These are phyloP conservation scores for Oophaga pumilio DNA, from an alignment of 2,113 vertebrate species.

Conservation along the genomic window DNA sequence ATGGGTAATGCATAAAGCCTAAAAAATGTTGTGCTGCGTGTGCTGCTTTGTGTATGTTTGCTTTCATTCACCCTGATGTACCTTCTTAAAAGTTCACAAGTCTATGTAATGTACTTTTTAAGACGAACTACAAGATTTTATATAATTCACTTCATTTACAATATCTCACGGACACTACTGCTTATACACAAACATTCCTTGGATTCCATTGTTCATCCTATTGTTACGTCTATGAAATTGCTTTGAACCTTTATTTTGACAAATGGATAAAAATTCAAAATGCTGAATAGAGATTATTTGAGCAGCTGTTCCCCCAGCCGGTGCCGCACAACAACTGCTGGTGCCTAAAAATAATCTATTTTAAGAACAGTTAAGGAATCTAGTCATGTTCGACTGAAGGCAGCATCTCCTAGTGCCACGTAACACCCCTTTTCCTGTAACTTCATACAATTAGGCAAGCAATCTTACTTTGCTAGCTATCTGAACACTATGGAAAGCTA, in stretches of 20 bases:
- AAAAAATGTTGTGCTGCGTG: too few relatives aligned
- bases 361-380: constrained; percentile 64
- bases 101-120: neutral
- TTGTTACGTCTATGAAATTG: constrained; percentile 18
- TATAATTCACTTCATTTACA: neutral
- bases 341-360: constrained; percentile 71
- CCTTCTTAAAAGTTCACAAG: too few relatives aligned
- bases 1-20: too few relatives aligned
- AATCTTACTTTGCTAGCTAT: constrained; percentile 71
- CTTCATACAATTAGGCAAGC: constrained; percentile 69
- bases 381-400: constrained; percentile 59
- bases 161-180: neutral
- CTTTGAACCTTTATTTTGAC: constrained; percentile 33
- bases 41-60: too few relatives aligned
- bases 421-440: constrained; percentile 61
- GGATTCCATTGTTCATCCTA: constrained; percentile 26
- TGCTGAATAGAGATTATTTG: constrained; percentile 65
- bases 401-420: constrained; percentile 57
- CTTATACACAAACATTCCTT: neutral
- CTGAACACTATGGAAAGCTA: constrained; percentile 75
- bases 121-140: neutral
- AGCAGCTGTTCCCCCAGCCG: constrained; percentile 66
- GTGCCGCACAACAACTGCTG: constrained; percentile 76
- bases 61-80: too few relatives aligned
- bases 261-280: constrained; percentile 44